These are phyloP conservation scores for Parnassius glacialis DNA, from an alignment of 2,888 invertebrate genomes.

Conservation along the genomic window DNA sequence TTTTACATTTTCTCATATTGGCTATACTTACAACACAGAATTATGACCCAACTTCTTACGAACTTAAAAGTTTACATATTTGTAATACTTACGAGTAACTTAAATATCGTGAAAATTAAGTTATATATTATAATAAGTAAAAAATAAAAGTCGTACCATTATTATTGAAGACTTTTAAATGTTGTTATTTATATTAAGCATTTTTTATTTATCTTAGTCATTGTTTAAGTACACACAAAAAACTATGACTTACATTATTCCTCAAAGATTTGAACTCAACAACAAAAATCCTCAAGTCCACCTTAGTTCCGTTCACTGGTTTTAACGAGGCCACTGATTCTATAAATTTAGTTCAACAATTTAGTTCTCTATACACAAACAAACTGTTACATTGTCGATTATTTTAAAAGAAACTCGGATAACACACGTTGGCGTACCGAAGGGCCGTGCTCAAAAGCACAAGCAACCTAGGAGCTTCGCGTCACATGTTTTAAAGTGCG, in stretches of 20 bases:
- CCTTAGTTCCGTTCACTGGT: slow-evolving; percentile 6
- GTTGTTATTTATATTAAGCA: too few relatives aligned
- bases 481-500: slow-evolving; percentile 61
- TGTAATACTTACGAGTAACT: too few relatives aligned
- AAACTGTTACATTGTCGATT: slow-evolving; percentile 53
- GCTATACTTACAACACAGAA: too few relatives aligned
- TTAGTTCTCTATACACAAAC: slow-evolving; percentile 50
- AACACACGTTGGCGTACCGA: slow-evolving; percentile 41
- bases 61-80: too few relatives aligned
- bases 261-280: slow-evolving; percentile 12
- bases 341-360: slow-evolving; percentile 37
- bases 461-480: slow-evolving; percentile 44
- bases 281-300: slow-evolving; percentile 12
- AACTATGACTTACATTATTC: slow-evolving; percentile 27
- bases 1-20: too few relatives aligned
- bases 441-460: slow-evolving; percentile 39
- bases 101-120: too few relatives aligned
- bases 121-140: too few relatives aligned
- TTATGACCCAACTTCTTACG: too few relatives aligned
- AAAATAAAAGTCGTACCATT: too few relatives aligned
- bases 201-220: too few relatives aligned
- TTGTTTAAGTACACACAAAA: too few relatives aligned
- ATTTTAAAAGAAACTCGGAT: slow-evolving; percentile 47
- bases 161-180: too few relatives aligned
- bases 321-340: slow-evolving; percentile 23